A percentile compares a stretch with the other conserved stretches of the same genome.
Evolutionary conservation across 1,140 invertebrate genomes (phyloP).

Genomic region (Zeugodacus cucurbitae): DNA sequence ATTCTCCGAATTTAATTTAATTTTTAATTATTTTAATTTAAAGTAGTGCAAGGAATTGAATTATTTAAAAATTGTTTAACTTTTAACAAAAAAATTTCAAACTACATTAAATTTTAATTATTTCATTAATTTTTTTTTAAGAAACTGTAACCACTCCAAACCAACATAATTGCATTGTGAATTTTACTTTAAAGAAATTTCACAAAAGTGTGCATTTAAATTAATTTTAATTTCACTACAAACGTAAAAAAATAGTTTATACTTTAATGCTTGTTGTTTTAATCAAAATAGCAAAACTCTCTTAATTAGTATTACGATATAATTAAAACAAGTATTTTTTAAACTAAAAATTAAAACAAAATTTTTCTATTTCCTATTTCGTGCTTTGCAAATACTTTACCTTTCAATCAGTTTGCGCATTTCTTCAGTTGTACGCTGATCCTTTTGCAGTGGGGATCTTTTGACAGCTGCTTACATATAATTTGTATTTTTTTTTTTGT

Average conservation of each 20-base stretch:
- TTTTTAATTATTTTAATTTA: too few relatives aligned
- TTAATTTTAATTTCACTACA: not conserved
- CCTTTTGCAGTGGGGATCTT: constrained; percentile 74
- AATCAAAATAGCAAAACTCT: too few relatives aligned
- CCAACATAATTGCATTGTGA: not conserved
- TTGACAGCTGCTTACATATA: constrained; percentile 58
- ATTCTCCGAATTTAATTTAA: too few relatives aligned
- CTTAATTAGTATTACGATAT: too few relatives aligned
- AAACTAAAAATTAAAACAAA: not conserved
- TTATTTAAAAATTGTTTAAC: too few relatives aligned
- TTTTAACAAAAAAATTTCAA: too few relatives aligned
- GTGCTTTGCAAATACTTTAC: constrained; percentile 73
- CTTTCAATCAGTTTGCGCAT: constrained; percentile 96
- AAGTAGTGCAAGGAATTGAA: too few relatives aligned
- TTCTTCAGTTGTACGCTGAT: constrained; percentile 92
- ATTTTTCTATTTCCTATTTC: constrained; percentile 5
- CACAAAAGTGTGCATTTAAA: not conserved
- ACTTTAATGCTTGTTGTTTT: too few relatives aligned
- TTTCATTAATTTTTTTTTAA: not conserved
- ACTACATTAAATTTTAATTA: not conserved
- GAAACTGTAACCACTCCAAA: not conserved
- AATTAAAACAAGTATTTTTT: too few relatives aligned
- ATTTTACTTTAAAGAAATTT: not conserved
- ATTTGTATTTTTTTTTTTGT: constrained; percentile 34
- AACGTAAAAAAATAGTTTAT: too few relatives aligned